phyloP scores from a whole-genome alignment of 2,888 invertebrate species.

The Eupithecia subfuscata region DNA sequence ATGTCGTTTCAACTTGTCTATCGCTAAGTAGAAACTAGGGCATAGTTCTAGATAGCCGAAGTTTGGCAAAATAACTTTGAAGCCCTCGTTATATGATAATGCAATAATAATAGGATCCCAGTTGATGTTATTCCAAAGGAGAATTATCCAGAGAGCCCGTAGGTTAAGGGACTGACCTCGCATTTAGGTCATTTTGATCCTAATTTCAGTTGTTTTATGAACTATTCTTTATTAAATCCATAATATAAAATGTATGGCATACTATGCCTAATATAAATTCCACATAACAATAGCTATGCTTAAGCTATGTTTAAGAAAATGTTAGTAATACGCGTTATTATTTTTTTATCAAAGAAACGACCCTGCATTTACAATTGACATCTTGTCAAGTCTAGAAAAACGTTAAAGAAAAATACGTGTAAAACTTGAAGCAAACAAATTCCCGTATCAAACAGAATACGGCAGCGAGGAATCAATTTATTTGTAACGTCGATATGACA shows the following conservation, averaged over 20 bases:
- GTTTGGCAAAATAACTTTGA: slow-evolving; percentile 11
- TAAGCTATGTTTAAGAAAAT: background rate
- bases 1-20: slow-evolving; percentile 24
- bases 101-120: slow-evolving; percentile 13
- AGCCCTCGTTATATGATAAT: slow-evolving; percentile 13
- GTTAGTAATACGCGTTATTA: background rate
- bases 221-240: background rate
- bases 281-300: background rate
- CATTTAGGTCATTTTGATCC: slow-evolving; percentile 5
- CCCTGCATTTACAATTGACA: background rate
- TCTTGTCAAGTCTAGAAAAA: background rate
- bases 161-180: slow-evolving; percentile 10
- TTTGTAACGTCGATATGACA: slow-evolving; percentile 29
- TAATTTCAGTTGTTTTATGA: slow-evolving; percentile 1
- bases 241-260: background rate
- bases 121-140: slow-evolving; percentile 6
- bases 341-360: background rate
- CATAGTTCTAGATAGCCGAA: background rate
- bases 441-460: slow-evolving; percentile 19
- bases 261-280: background rate
- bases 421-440: slow-evolving; percentile 4
- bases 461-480: slow-evolving; percentile 23
- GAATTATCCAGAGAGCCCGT: slow-evolving; percentile 8
- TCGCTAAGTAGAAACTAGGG: slow-evolving; percentile 22
- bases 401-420: background rate